A percentile compares a stretch with the other conserved stretches of the same genome.
phyloP scores from a whole-genome alignment of 2,797 vertebrate genomes.

The Brotula barbata region DNA sequence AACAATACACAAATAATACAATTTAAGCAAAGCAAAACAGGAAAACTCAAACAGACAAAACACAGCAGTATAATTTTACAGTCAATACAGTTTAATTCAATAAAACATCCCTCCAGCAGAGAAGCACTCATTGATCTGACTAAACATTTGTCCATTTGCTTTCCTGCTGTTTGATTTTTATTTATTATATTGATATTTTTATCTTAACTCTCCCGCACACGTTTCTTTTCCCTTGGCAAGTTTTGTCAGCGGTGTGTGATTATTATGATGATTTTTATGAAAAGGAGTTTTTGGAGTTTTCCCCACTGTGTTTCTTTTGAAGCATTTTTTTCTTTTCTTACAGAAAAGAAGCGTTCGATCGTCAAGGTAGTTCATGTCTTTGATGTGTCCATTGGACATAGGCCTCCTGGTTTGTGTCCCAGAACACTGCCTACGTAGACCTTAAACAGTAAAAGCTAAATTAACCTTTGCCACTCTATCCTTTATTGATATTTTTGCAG shows the following conservation, averaged over 20 bases:
- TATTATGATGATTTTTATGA: no score
- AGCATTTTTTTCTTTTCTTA: background rate
- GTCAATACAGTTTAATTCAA: background rate
- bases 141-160: background rate
- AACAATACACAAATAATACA: slow-evolving; percentile 16
- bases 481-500: background rate
- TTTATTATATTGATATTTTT: background rate
- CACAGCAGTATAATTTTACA: background rate
- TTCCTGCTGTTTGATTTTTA: background rate
- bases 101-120: background rate
- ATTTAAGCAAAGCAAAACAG: background rate
- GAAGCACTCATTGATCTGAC: no score
- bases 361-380: no score
- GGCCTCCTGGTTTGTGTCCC: no score
- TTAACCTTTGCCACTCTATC: background rate
- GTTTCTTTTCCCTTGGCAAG: background rate
- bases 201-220: no score
- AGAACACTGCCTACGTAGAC: background rate
- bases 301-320: no score
- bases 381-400: no score
- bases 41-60: slow-evolving; percentile 5
- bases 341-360: no score
- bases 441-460: background rate
- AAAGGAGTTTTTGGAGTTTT: no score
- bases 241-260: no score